A percentile compares a stretch with the other conserved stretches of the same genome.
Evolutionary conservation across 2,113 vertebrate species (phyloP).

Genomic region (Sinocyclocheilus maitianheensis): DNA sequence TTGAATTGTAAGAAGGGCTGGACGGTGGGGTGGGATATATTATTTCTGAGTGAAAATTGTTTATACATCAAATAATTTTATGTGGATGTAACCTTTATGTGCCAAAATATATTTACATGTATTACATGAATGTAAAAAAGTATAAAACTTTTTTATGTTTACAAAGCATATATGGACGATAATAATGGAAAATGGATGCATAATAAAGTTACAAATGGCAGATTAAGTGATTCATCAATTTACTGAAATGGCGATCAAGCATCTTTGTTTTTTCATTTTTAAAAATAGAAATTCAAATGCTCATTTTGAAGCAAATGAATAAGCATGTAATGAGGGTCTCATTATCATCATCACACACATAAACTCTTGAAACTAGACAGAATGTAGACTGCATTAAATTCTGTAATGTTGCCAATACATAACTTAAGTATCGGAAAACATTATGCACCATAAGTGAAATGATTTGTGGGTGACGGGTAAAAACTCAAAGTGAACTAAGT

Average conservation of each 20-base stretch:
- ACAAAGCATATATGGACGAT: background rate
- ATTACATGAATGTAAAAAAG: background rate
- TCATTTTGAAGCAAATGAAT: background rate
- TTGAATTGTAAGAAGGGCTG: background rate
- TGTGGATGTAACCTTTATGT: background rate
- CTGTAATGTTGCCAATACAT: background rate
- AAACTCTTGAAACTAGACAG: background rate
- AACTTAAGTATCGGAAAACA: background rate
- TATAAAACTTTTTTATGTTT: background rate
- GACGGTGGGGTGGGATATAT: background rate
- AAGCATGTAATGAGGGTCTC: background rate
- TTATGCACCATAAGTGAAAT: background rate
- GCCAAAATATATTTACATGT: background rate
- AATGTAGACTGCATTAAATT: slow-evolving; percentile 11
- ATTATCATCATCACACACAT: background rate
- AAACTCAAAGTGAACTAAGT: background rate
- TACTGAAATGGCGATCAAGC: too few species aligned
- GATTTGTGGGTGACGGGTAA: background rate
- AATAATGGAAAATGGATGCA: background rate
- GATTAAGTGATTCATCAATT: background rate
- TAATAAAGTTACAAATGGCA: background rate
- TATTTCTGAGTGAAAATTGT: too few species aligned
- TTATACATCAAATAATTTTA: too few species aligned
- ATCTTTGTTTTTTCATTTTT: too few species aligned
- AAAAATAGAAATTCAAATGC: background rate